Conservation (phyloP, 2,113 vertebrate genomes). For the Bos taurus region ARS-UCD2.0 NW_020192292.1:7640001-7640500, state of each 20-base stretch:
- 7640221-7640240: constrained; percentile 59
- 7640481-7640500: constrained; percentile 43
- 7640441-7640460: background rate
- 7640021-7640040: constrained; percentile 90
- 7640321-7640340: constrained; percentile 39
- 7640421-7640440: constrained; percentile 13
- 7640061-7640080: constrained; percentile 69
- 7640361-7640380: background rate
- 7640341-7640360: constrained; percentile 45
- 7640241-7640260: constrained; percentile 68
- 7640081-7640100: constrained; percentile 36
- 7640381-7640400: background rate
- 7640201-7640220: constrained; percentile 63
- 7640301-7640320: constrained; percentile 29
- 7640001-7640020: constrained; percentile 92
- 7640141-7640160: constrained; percentile 64
- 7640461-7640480: background rate
- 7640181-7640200: constrained; percentile 76
- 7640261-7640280: constrained; percentile 60
- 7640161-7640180: constrained; percentile 29
- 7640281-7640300: constrained; percentile 56
- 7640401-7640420: background rate
- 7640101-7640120: constrained; percentile 58
- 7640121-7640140: constrained; percentile 53
- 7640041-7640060: constrained; percentile 69